phyloP scores from a whole-genome alignment of 2,888 invertebrate species.

The Drosophila prolongata region DNA sequence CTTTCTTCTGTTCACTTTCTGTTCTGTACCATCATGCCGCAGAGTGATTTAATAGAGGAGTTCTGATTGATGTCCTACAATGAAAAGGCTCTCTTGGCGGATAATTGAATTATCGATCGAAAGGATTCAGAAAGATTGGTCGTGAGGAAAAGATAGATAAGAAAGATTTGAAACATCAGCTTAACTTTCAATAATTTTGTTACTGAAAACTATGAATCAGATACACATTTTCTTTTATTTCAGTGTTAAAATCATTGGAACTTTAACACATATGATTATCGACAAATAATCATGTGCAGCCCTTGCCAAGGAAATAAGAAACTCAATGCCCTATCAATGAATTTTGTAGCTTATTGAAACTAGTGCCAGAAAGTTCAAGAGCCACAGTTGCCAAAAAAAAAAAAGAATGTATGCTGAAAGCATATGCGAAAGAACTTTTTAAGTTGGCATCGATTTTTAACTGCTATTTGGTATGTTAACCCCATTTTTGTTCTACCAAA shows the following conservation, averaged over 20 bases:
- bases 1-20: constrained; percentile 13
- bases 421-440: constrained; percentile 49
- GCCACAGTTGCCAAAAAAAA: constrained; percentile 31
- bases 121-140: background rate
- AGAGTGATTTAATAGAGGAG: constrained; percentile 56
- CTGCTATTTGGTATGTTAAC: constrained; percentile 4
- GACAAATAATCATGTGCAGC: constrained; percentile 14
- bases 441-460: constrained; percentile 55
- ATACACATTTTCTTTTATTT: too few relatives aligned
- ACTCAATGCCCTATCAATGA: constrained; percentile 13
- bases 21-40: constrained; percentile 36
- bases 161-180: too few relatives aligned
- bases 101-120: constrained; percentile 51
- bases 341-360: constrained; percentile 41
- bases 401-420: constrained; percentile 18
- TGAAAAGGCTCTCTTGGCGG: constrained; percentile 13
- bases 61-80: constrained; percentile 57
- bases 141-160: too few relatives aligned
- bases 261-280: background rate
- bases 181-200: too few relatives aligned
- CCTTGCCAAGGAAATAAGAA: constrained; percentile 14
- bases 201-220: too few relatives aligned
- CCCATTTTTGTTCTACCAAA: constrained; percentile 34
- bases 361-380: constrained; percentile 17
- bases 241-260: background rate